Conservation (phyloP, 2,888 invertebrate genomes). For the Lasius platythorax region DNA sequence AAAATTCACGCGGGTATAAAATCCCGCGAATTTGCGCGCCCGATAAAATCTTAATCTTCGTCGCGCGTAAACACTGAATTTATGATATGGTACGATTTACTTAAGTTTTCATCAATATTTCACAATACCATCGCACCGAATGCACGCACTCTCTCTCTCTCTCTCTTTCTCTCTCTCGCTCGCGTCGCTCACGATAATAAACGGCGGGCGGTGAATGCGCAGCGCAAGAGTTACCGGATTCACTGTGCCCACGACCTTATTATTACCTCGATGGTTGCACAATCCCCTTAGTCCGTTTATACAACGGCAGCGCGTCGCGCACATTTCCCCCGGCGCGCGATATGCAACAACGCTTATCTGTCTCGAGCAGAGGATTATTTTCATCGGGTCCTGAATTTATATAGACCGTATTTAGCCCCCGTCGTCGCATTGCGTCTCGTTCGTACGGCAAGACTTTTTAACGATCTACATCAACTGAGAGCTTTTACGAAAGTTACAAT, state of each 20-base stretch:
- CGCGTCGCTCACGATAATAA: conserved; percentile 24
- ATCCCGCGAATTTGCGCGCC: neutral
- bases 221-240: conserved; percentile 59
- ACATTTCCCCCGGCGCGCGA: conserved; percentile 7
- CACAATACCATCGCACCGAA: conserved; percentile 33
- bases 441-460: conserved; percentile 35
- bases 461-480: conserved; percentile 31
- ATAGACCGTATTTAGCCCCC: conserved; percentile 7
- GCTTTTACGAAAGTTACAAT: conserved; percentile 22
- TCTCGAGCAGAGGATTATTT: conserved; percentile 46
- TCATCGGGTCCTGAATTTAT: conserved; percentile 3
- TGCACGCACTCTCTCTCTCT: neutral
- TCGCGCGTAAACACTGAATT: conserved; percentile 19
- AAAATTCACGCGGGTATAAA: conserved; percentile 10
- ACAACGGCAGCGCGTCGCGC: conserved; percentile 9
- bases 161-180: neutral
- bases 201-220: conserved; percentile 33
- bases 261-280: conserved; percentile 70
- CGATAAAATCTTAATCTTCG: conserved; percentile 10
- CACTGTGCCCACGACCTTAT: conserved; percentile 61
- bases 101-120: conserved; percentile 46
- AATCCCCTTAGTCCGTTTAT: conserved; percentile 58
- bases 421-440: neutral
- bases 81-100: neutral
- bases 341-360: conserved; percentile 16